A percentile compares a stretch with the other conserved stretches of the same genome.
Conservation (phyloP, 1,140 invertebrate species). For the Drosophila pseudoobscura region DNA sequence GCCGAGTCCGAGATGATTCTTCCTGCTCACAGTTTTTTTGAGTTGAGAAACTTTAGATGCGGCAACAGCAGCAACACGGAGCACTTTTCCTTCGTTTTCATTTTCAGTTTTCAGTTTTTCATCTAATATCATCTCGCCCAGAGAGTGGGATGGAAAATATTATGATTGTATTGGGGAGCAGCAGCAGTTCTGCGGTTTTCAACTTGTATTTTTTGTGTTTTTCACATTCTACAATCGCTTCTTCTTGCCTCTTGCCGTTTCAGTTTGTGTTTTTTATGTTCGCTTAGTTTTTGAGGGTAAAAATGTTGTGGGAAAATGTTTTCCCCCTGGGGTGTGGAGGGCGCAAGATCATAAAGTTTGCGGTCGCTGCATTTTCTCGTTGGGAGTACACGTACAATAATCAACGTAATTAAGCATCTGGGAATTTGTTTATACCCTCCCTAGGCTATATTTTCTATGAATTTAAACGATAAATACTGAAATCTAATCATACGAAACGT, state of each 20-base stretch:
- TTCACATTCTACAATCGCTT: conserved; percentile 46
- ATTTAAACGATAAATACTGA: conserved; percentile 1
- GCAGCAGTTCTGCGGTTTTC: conserved; percentile 57
- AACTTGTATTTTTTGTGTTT: conserved; percentile 38
- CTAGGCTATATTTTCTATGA: conserved; percentile 1
- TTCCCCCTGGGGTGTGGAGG: neutral
- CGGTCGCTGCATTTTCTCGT: conserved; percentile 1
- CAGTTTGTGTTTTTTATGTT: conserved; percentile 50
- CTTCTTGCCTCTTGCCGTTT: conserved; percentile 22
- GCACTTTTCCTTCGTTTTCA: conserved; percentile 35
- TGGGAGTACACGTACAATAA: neutral
- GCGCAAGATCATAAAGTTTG: conserved; percentile 23
- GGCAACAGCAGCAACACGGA: conserved; percentile 29
- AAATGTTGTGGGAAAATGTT: conserved; percentile 59
- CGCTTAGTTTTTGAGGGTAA: conserved; percentile 44
- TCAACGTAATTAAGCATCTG: conserved; percentile 7
- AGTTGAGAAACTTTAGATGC: conserved; percentile 79
- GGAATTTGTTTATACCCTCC: conserved; percentile 28
- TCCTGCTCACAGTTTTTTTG: conserved; percentile 36
- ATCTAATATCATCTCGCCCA: conserved; percentile 61
- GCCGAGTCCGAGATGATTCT: conserved; percentile 53
- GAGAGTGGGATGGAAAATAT: conserved; percentile 72
- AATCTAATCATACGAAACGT: neutral
- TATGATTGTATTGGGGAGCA: conserved; percentile 53
- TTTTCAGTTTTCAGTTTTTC: conserved; percentile 57